Base-by-base conservation (phyloP, 2,888 invertebrate species). In the Malthinus seriepunctatus region DNA sequence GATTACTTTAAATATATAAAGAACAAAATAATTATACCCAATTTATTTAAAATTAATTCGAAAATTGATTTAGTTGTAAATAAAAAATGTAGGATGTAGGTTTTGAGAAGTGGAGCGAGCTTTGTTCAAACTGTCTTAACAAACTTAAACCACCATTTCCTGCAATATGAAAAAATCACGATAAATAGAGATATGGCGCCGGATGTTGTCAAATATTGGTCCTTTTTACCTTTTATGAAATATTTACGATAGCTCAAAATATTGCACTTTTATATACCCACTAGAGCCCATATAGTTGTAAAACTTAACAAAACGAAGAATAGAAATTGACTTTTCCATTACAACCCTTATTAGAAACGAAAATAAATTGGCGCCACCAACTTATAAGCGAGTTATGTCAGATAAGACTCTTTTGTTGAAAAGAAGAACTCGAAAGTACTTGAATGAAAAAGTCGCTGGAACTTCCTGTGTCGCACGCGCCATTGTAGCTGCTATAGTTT, bases 381-480 rank as follows among this genome's bases (percentile, higher is more conserved):
- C 2, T 42, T 12, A 15, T 42, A n/a, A 23, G 23, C 23, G 23
- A 23, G 23, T 23, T 42, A 42, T 15, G n/a, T 9, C n/a, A 42
- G 15, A 23, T 23, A 23, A 23, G 23, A 23, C 23, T 23, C 23
- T 23, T 23, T 23, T 23, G 23, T 23, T 23, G 23, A 23, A 5
- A 23, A 23, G 23, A 32, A 54, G 39, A 56, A 56, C 33, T 49
- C 48, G 31, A 50, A 46, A 37, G 53, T 46, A 37, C 37, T 31
- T 32, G 12, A 49, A 34, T 15, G 15, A 61, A 61, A 57, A 61
- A 61, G 53, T 45, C 10, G 56, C 14, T 50, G 33, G 11, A 34
- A 61, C 42, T 61, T 61, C 61, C 61, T 57, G 54, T 54, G 50
- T 32, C 37, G 61, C 61, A 61, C 61, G 61, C 50, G 61, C 57